Evolutionary conservation across 2,888 invertebrate species (phyloP), one percentile per base, ranked within the genome.

Genomic region (Napeogenes sylphis): DNA sequence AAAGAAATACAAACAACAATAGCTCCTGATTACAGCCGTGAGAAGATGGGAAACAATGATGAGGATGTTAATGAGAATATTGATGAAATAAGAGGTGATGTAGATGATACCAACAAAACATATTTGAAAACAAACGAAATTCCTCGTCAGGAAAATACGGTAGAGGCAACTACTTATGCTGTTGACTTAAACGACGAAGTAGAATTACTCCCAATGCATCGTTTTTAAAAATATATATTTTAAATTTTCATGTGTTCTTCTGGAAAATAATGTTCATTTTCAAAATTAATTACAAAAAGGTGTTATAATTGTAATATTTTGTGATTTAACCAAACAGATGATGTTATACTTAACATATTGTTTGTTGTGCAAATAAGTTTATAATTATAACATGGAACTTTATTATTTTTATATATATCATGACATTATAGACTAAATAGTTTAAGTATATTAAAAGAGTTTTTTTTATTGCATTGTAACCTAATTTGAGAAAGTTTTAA

Each of bases 121-220:
- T 79, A 79, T 10, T 12, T 83, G 2, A 51, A 68, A 12, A 83
- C 81, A 0, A 85, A 87, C 58, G 79, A 79, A 57, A 78, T 84
- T 10, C 69, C 78, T 0, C 64, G 55, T 0, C 63, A 62, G 13
- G 54, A 67, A 3, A 55, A 59, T 6, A 32, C 57, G 0, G 78
- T 85, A 0, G 87, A 89, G 72, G 84, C 84, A 0, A 87, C 89
- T 0, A 89, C 87, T 0, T 87, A 89, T 67, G 77, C 86, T 0
- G 86, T 89, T 0, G 83, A 86, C 59, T 62, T 85, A 32, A 84
- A 82, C 32, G 75, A 83, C 57, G 85, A 87, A 6, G 71, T 82
- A 0, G 89, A 89, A 59, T 88, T 89, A 64, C 84, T 89, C 12
- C 84, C 87, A 2, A 75, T 85, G 14, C 75, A 68, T 54, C 81